Base-by-base conservation (phyloP, 1,140 invertebrate species). In the Pantala flavescens region DNA sequence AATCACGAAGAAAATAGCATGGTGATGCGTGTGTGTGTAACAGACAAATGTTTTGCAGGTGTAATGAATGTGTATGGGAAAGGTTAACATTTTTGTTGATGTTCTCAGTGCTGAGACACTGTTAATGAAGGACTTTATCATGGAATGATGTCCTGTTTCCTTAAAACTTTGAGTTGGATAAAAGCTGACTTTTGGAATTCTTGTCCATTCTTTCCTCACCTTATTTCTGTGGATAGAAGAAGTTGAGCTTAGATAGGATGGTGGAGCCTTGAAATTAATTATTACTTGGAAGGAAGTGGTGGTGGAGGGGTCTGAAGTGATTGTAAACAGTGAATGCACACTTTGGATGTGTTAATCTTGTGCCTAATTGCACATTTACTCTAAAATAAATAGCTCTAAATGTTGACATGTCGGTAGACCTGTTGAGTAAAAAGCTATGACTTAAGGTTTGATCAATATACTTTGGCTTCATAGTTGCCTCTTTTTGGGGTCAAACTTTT, bases 391-490 rank as follows among this genome's bases (percentile, higher is more conserved):
- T 63, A 63, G 49, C 16, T 19, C n/a, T 63, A 21, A 63, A 19
- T 21, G 49, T 63, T 16, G 49, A 63, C 16, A 63, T 63, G 14
- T 19, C n/a, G 49, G 28, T 36, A 36, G 28, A 36, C 28, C 28
- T 36, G 28, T 36, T 36, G 3, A 36, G 28, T 36, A 36, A 36
- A 36, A 36, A 36, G 28, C 28, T 36, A 36, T 36, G 28, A 36
- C 28, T 36, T 63, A 63, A 19, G 5, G 14, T 63, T 63, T 21
- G 14, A 63, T 63, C 49, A 63, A 63, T 19, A 19, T 63, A 19
- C 16, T 63, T 63, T 63, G 49, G 49, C 49, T 63, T 63, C n/a
- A 21, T 63, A 63, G 49, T 63, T 63, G 49, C 49, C 49, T 63
- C 49, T 14, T 16, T 63, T 63, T 63, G 14, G 16, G n/a, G 49